Conservation (phyloP, 2,113 vertebrate genomes). For the Apteryx owenii region DNA sequence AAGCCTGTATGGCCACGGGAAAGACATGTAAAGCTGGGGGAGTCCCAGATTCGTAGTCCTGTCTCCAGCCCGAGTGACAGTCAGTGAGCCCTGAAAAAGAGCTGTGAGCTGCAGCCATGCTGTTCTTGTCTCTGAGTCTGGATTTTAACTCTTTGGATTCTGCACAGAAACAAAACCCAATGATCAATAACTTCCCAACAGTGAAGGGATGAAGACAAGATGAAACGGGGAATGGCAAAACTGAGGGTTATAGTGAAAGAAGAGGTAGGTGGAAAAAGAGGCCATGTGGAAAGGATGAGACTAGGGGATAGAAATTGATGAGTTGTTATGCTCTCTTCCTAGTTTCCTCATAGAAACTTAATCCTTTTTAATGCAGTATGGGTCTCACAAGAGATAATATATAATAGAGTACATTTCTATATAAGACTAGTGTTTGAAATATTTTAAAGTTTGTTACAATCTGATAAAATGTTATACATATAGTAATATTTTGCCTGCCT, state of each 20-base stretch:
- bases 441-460: not conserved
- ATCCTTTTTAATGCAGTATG: not conserved
- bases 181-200: not conserved
- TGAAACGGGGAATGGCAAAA: not conserved
- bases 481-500: not conserved
- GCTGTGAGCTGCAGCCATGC: accelerated
- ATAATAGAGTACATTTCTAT: not conserved
- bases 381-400: not conserved
- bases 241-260: not conserved
- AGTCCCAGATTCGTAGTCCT: not conserved
- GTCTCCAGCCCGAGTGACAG: not conserved
- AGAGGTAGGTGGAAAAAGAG: not conserved
- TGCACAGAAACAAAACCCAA: not conserved
- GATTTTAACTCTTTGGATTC: not conserved
- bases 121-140: not conserved
- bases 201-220: not conserved
- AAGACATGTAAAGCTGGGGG: not conserved
- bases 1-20: not conserved
- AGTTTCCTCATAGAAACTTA: not conserved
- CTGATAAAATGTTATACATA: not conserved
- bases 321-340: not conserved
- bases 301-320: not conserved
- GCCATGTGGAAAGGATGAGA: not conserved
- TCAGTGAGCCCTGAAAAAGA: not conserved
- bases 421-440: not conserved